Evolutionary conservation across 2,797 vertebrate species (phyloP).

Genomic region (Diplodus puntazzo): DNA sequence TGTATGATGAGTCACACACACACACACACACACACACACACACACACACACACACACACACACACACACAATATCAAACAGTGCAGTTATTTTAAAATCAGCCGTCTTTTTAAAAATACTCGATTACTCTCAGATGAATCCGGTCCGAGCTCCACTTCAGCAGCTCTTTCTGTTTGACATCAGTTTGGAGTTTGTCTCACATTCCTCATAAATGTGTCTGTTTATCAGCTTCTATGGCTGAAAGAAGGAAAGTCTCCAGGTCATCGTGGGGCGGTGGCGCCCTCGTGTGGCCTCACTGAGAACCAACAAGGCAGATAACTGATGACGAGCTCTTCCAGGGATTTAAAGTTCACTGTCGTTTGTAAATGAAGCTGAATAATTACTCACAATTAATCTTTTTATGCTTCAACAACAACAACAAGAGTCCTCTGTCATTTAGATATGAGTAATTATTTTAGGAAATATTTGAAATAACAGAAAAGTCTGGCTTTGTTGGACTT

Average conservation of each 20-base stretch:
- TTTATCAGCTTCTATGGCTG: background rate
- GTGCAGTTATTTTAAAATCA: too few relatives aligned
- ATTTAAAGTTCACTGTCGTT: background rate
- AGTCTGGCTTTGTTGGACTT: too few relatives aligned
- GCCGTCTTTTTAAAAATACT: background rate
- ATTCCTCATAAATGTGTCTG: background rate
- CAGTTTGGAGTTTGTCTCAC: background rate
- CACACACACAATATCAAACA: conserved; percentile 6
- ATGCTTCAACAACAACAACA: too few relatives aligned
- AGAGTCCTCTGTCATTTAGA: too few relatives aligned
- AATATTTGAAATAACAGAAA: too few relatives aligned
- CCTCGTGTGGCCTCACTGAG: conserved; percentile 53
- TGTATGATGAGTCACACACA: conserved; percentile 16
- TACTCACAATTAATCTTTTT: too few relatives aligned
- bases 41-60: conserved; percentile 20
- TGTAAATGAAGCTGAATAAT: background rate
- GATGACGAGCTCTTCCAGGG: too few relatives aligned
- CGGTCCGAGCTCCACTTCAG: background rate
- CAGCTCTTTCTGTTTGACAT: background rate
- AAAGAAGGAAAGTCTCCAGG: fast-evolving
- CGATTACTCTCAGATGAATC: background rate
- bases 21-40: conserved; percentile 15
- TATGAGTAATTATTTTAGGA: too few relatives aligned
- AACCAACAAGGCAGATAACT: background rate
- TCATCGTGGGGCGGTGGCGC: conserved; percentile 34